These are phyloP conservation scores for Ormyrus pomaceus DNA, from an alignment of 2,888 invertebrate species.

Conservation along the genomic window DNA sequence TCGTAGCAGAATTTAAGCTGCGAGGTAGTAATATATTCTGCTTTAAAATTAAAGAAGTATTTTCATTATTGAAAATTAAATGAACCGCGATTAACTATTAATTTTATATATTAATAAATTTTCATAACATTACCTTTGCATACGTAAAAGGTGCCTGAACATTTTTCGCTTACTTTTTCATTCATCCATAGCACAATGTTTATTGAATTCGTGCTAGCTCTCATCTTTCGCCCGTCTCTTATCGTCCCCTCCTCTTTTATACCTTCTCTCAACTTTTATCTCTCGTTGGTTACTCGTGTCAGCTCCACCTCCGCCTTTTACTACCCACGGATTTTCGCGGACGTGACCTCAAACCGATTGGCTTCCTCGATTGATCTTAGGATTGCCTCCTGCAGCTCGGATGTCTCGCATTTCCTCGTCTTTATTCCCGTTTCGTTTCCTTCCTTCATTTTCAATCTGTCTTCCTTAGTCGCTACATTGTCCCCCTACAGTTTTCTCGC, in stretches of 20 bases:
- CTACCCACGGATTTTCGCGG: slow-evolving; percentile 51
- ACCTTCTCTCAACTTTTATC: slow-evolving; percentile 22
- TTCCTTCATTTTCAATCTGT: slow-evolving; percentile 18
- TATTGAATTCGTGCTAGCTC: not conserved
- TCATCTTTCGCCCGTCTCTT: not conserved
- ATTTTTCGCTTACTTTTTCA: no score
- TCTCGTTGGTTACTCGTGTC: slow-evolving; percentile 35
- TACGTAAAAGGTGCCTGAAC: no score
- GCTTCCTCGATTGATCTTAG: slow-evolving; percentile 55
- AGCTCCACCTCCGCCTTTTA: slow-evolving; percentile 51
- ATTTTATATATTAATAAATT: no score
- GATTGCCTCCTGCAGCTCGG: not conserved
- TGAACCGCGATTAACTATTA: no score
- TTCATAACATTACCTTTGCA: no score
- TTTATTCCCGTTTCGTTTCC: slow-evolving; percentile 1
- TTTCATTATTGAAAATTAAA: no score
- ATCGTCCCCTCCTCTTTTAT: not conserved
- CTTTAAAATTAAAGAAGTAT: no score
- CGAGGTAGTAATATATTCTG: no score
- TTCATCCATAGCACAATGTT: not conserved
- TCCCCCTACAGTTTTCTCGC: not conserved
- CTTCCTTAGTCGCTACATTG: not conserved
- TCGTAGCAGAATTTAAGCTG: no score
- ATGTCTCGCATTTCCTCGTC: slow-evolving; percentile 11
- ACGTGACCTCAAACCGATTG: slow-evolving; percentile 61